These are phyloP conservation scores for Ligdia adustata DNA, from an alignment of 2,888 invertebrate genomes.

Conservation along the genomic window DNA sequence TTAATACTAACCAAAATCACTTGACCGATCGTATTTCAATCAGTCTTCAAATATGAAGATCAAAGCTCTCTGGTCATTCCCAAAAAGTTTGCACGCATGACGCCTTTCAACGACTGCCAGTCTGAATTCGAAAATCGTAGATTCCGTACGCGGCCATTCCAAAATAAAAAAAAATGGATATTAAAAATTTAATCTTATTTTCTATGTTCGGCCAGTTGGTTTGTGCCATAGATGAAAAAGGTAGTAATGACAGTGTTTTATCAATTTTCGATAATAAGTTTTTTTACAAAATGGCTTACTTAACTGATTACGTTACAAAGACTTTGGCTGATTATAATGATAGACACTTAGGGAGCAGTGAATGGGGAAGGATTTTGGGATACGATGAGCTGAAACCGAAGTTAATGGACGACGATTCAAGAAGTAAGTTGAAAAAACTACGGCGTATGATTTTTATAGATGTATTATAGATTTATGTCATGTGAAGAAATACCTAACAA, in stretches of 20 bases:
- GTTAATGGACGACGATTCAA: slow-evolving; percentile 31
- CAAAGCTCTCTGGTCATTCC: slow-evolving; percentile 1
- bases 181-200: slow-evolving; percentile 33
- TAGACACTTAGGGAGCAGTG: slow-evolving; percentile 55
- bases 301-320: slow-evolving; percentile 40
- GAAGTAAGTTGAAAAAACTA: slow-evolving; percentile 53
- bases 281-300: slow-evolving; percentile 50
- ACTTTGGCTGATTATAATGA: slow-evolving; percentile 66
- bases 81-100: slow-evolving; percentile 7
- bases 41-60: background rate
- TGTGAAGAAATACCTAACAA: too few species aligned
- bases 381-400: slow-evolving; percentile 64
- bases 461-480: too few species aligned
- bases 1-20: slow-evolving; percentile 5
- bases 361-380: slow-evolving; percentile 55
- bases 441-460: too few species aligned
- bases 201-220: slow-evolving; percentile 32
- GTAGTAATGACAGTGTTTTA: slow-evolving; percentile 26
- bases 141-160: slow-evolving; percentile 37
- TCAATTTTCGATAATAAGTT: slow-evolving; percentile 48
- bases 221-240: slow-evolving; percentile 19
- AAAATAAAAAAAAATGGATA: slow-evolving; percentile 41
- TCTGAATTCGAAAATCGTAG: slow-evolving; percentile 41
- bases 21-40: background rate
- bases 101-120: slow-evolving; percentile 34